Conservation (phyloP, 2,113 vertebrate species). For the Aspidoscelis tigris region DNA sequence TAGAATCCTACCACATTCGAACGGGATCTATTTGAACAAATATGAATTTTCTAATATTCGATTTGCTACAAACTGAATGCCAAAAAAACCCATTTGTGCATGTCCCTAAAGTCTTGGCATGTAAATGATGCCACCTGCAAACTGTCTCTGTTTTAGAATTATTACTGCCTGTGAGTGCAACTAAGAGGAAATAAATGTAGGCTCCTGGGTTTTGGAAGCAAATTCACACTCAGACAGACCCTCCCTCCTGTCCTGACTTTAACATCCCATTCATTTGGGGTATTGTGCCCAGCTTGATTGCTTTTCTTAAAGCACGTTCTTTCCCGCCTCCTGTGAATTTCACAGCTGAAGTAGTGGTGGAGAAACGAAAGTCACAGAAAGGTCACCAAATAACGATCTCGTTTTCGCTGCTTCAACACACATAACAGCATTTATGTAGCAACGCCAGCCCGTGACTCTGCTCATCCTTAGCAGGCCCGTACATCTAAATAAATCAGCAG, state of each 20-base stretch:
- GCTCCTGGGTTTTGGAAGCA: too few relatives aligned
- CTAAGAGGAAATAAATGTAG: neutral
- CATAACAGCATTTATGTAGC: neutral
- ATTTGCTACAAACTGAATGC: too few relatives aligned
- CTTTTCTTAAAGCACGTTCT: neutral
- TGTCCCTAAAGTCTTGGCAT: too few relatives aligned
- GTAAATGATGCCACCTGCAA: too few relatives aligned
- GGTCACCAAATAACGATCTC: constrained; percentile 11
- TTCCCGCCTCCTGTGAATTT: neutral
- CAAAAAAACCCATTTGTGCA: too few relatives aligned
- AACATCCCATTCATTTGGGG: neutral
- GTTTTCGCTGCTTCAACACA: constrained; percentile 15
- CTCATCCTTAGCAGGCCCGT: neutral
- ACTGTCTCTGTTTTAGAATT: too few relatives aligned
- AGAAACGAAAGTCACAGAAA: constrained; percentile 18
- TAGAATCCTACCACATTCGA: too few relatives aligned
- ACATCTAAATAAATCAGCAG: neutral
- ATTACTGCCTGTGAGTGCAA: too few relatives aligned
- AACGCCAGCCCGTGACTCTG: neutral
- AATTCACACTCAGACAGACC: neutral
- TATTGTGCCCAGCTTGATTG: neutral
- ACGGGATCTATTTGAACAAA: too few relatives aligned
- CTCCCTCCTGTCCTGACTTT: neutral
- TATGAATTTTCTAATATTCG: too few relatives aligned
- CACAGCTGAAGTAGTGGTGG: constrained; percentile 3